Evolutionary conservation across 2,797 vertebrate genomes (phyloP).

Genomic region (Heterohyrax brucei): DNA sequence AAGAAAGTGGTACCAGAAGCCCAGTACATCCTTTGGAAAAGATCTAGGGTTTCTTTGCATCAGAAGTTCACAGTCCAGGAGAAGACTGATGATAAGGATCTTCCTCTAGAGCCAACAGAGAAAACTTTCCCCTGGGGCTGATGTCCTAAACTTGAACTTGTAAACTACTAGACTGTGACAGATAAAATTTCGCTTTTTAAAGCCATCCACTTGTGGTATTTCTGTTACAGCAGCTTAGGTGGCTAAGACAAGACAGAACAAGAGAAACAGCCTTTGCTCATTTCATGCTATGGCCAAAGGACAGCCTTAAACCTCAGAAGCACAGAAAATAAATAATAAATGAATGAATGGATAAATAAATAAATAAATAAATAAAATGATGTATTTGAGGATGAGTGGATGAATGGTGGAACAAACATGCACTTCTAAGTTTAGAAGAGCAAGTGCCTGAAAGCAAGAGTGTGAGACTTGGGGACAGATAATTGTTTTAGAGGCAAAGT

Average conservation of each 20-base stretch:
- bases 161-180: no score
- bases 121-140: no score
- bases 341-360: neutral
- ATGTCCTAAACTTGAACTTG: no score
- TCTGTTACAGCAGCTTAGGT: no score
- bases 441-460: neutral
- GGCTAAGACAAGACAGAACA: neutral
- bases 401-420: neutral
- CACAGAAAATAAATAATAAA: neutral
- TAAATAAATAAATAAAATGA: neutral
- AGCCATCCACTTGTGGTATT: no score
- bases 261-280: neutral
- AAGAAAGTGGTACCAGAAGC: no score
- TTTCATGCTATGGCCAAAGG: neutral
- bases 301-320: neutral
- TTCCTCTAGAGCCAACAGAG: no score
- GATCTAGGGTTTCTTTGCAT: no score
- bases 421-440: neutral
- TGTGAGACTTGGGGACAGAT: neutral
- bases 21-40: no score
- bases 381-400: neutral
- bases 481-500: slow-evolving; percentile 16
- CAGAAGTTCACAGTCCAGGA: no score
- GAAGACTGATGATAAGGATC: no score
- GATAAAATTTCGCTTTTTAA: no score